phyloP scores from a whole-genome alignment of 1,140 invertebrate species.

The Limonius californicus region DNA sequence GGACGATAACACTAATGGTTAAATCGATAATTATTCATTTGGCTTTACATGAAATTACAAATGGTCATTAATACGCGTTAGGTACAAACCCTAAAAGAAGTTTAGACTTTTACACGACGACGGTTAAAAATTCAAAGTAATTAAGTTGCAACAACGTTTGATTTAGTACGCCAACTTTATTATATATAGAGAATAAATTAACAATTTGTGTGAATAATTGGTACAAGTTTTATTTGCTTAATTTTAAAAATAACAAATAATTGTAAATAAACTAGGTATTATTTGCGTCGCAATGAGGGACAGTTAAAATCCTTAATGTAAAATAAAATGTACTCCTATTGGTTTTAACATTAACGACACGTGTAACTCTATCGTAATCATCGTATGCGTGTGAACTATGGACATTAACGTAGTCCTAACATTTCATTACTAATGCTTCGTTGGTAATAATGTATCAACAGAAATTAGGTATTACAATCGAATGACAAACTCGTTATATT shows the following conservation, averaged over 20 bases:
- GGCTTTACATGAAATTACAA: constrained; percentile 35
- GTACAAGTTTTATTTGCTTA: too few relatives aligned
- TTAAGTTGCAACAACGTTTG: too few relatives aligned
- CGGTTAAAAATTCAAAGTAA: too few relatives aligned
- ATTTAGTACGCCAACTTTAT: too few relatives aligned
- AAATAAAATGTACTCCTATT: neutral
- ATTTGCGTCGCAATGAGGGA: too few relatives aligned
- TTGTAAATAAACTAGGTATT: too few relatives aligned
- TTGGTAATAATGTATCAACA: constrained; percentile 13
- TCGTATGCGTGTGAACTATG: constrained; percentile 10
- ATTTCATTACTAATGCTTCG: constrained; percentile 11
- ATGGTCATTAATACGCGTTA: constrained; percentile 28
- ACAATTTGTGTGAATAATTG: too few relatives aligned
- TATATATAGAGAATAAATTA: too few relatives aligned
- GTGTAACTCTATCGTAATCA: neutral
- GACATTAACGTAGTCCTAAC: constrained; percentile 2
- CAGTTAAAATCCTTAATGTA: neutral
- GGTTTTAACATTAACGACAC: constrained; percentile 7
- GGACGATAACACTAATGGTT: constrained; percentile 41
- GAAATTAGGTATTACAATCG: constrained; percentile 12
- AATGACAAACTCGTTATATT: constrained; percentile 11
- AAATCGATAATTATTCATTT: constrained; percentile 45
- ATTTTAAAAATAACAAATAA: too few relatives aligned
- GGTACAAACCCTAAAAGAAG: constrained; percentile 11
- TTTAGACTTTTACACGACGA: too few relatives aligned